Evolutionary conservation across 1,140 invertebrate species (phyloP), one percentile per base, ranked within the genome.

Genomic region (Platyscapa corneri): DNA sequence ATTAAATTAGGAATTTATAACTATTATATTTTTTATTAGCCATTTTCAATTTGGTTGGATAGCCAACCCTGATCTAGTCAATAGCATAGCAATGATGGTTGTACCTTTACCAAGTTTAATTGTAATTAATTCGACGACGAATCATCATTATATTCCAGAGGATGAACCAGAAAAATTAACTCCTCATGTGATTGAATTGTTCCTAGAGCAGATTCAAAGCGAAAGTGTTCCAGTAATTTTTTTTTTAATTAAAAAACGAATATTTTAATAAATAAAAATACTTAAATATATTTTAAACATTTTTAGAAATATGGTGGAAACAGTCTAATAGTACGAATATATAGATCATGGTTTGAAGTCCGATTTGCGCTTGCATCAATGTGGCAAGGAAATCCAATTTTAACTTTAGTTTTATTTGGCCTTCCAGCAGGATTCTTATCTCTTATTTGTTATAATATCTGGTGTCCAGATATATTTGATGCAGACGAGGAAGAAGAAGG

Each of bases 11-110:
- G n/a, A 74, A 60, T 75, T 67, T 39, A 81, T 83, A 70, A 81
- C 86, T 83, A 86, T 53, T 82, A 56, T 86, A 84, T 86, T 89
- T 86, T 89, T 86, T 91, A 16, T 84, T 85, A 94, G 94, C 72
- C 91, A 95, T 89, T 98, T 98, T 91, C 97, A 98, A 91, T 99
- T 99, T 94, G 98, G 98, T 46, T 99, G 98, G 98, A 95, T 96
- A 91, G 97, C 97, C 0, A 96, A 94, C 88, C 96, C 97, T 30
- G 96, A 97, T 53, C 92, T 99, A 88, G 97, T 97, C 12, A 98
- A 98, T 94, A 97, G 96, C 70, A 97, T 99, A 90, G 97, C 97
- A 3, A 97, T 99, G 96, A 95, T 95, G 87, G 94, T 96, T 74
- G 92, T 98, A 86, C 95, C 97, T 14, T 93, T 98, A 65, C 98